These are phyloP conservation scores for Balearica regulorum DNA, from an alignment of 2,797 vertebrate species.

Conservation along the genomic window DNA sequence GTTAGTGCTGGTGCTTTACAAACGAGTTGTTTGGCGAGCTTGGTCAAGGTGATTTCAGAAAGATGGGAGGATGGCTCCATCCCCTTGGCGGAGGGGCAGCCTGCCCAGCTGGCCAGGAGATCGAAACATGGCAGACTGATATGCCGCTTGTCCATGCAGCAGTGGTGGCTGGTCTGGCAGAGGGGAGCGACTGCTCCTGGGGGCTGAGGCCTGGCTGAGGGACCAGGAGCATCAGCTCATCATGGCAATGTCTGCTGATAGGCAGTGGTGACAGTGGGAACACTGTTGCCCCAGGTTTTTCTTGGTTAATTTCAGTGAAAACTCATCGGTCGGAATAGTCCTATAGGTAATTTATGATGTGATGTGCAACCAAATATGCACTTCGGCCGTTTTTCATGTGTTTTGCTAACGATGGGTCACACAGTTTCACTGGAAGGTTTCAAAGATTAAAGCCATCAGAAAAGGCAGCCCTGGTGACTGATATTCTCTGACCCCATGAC, in stretches of 20 bases:
- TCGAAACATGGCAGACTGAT: rapidly evolving
- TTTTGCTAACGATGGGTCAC: neutral
- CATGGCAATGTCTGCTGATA: neutral
- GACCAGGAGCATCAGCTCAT: neutral
- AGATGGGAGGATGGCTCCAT: neutral
- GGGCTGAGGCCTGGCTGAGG: neutral
- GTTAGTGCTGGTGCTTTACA: neutral
- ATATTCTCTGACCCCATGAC: slow-evolving; percentile 39
- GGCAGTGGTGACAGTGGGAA: neutral
- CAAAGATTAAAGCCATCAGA: slow-evolving; percentile 35
- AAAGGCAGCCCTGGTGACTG: slow-evolving; percentile 14
- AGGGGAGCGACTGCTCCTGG: neutral
- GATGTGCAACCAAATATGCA: neutral
- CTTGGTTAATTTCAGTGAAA: neutral
- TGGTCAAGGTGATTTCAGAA: neutral
- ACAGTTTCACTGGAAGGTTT: slow-evolving; percentile 5
- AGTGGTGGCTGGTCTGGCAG: neutral
- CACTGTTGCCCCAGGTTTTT: neutral
- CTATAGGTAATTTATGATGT: slow-evolving; percentile 8
- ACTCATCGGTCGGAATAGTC: neutral
- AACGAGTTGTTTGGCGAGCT: neutral
- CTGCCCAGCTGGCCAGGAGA: neutral
- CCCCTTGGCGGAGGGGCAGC: neutral
- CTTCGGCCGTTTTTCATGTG: neutral
- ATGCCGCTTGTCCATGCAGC: neutral